These are phyloP conservation scores for Halesus radiatus DNA, from an alignment of 1,140 invertebrate species.

Conservation along the genomic window DNA sequence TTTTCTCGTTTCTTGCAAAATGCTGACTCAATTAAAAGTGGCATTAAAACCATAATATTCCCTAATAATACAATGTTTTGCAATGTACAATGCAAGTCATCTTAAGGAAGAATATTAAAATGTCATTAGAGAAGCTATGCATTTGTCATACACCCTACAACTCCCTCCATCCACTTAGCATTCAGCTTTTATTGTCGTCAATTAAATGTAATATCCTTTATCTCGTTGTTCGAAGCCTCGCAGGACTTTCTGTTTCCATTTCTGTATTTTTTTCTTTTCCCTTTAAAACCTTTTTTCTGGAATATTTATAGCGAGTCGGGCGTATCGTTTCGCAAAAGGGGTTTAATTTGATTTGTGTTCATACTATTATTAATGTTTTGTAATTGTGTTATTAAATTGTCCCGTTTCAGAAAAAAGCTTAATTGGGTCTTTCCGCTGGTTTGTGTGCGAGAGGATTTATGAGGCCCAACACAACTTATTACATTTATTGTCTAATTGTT, in stretches of 20 bases:
- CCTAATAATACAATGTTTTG: no score
- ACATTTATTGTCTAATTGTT: not conserved
- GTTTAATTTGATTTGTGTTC: slow-evolving; percentile 43
- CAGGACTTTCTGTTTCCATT: slow-evolving; percentile 50
- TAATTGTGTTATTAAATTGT: slow-evolving; percentile 36
- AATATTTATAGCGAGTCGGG: slow-evolving; percentile 40
- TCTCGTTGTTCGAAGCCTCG: slow-evolving; percentile 49
- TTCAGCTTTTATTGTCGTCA: slow-evolving; percentile 57
- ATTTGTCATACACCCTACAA: slow-evolving; percentile 2
- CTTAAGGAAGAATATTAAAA: not conserved
- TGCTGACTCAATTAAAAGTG: no score
- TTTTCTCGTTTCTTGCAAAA: no score
- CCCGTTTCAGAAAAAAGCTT: slow-evolving; percentile 13
- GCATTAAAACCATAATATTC: no score
- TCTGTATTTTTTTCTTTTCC: slow-evolving; percentile 27
- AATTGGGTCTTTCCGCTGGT: slow-evolving; percentile 6
- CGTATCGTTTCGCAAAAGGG: slow-evolving; percentile 28
- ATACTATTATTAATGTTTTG: slow-evolving; percentile 38
- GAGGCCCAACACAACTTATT: not conserved
- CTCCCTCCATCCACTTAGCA: slow-evolving; percentile 53
- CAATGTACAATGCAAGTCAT: not conserved
- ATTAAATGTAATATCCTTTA: slow-evolving; percentile 58
- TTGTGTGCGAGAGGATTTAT: not conserved
- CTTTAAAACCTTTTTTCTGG: slow-evolving; percentile 42
- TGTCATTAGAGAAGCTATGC: not conserved